A percentile compares a stretch with the other conserved stretches of the same genome.
These are phyloP conservation scores for Enteromius unitaeniatus DNA, from an alignment of 2,797 vertebrate species.

Conservation along the genomic window DNA sequence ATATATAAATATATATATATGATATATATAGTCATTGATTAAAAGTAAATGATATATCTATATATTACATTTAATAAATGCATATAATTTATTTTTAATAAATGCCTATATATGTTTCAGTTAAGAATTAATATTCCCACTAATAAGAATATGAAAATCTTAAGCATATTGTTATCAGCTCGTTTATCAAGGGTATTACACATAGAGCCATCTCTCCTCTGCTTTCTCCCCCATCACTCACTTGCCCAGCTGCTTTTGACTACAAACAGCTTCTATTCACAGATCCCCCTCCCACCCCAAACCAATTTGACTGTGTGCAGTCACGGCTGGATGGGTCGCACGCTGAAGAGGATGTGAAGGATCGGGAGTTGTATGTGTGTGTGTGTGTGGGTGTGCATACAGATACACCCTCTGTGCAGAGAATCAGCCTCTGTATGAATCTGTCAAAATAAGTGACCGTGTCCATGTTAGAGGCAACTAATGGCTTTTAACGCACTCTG, in stretches of 20 bases:
- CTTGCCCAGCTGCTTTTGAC: constrained; percentile 40
- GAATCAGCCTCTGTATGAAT: constrained; percentile 62
- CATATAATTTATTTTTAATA: background rate
- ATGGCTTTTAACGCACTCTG: constrained; percentile 64
- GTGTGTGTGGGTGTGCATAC: constrained; percentile 44
- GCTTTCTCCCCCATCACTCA: constrained; percentile 18
- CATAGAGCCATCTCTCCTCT: constrained; percentile 4
- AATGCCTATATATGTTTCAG: too few relatives aligned
- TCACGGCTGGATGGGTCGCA: constrained; percentile 51
- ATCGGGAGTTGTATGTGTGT: constrained; percentile 26
- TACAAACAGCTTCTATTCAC: constrained; percentile 42
- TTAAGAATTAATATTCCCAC: background rate
- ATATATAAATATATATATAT: too few relatives aligned
- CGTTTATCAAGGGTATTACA: constrained; percentile 2
- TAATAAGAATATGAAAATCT: background rate
- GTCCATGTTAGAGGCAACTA: constrained; percentile 59
- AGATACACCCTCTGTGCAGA: constrained; percentile 49
- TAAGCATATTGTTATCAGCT: constrained; percentile 1
- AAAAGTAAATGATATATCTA: too few relatives aligned
- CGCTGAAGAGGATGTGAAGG: constrained; percentile 47
- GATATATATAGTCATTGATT: too few relatives aligned
- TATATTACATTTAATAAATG: too few relatives aligned
- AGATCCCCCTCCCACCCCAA: constrained; percentile 20
- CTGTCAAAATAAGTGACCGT: constrained; percentile 63
- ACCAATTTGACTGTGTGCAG: constrained; percentile 56